Evolutionary conservation across 2,797 vertebrate species (phyloP).

Genomic region (Characodon lateralis): DNA sequence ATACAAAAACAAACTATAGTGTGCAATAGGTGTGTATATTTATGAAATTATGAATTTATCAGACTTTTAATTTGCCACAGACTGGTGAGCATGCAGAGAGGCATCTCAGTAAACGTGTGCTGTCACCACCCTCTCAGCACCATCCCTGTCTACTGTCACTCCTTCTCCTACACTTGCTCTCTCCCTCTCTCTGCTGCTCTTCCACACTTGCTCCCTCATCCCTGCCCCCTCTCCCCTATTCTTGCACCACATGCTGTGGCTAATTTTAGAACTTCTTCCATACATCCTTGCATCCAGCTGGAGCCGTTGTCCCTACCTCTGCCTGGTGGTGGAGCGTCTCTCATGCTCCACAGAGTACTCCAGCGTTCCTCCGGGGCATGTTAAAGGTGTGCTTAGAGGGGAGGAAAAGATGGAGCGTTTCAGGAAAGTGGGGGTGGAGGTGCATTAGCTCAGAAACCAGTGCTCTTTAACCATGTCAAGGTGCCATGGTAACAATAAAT

Average conservation of each 20-base stretch:
- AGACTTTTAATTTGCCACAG: conserved; percentile 78
- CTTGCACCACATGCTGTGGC: conserved; percentile 66
- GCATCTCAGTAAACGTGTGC: conserved; percentile 67
- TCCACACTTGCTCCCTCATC: conserved; percentile 19
- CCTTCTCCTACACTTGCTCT: conserved; percentile 38
- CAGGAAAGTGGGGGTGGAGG: conserved; percentile 22
- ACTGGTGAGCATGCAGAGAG: conserved; percentile 72
- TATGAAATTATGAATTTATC: conserved; percentile 67
- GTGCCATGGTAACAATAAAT: conserved; percentile 72
- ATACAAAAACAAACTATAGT: conserved; percentile 59
- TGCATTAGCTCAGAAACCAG: conserved; percentile 34
- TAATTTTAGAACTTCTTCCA: conserved; percentile 75
- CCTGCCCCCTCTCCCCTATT: conserved; percentile 31
- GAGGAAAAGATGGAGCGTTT: conserved; percentile 28
- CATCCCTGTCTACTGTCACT: conserved; percentile 47
- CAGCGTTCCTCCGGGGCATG: conserved; percentile 62
- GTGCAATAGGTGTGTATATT: conserved; percentile 52
- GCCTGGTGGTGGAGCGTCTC: conserved; percentile 58
- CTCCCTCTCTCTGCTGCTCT: conserved; percentile 22
- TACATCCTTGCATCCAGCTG: conserved; percentile 70
- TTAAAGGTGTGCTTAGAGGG: conserved; percentile 57
- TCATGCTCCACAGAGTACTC: conserved; percentile 60
- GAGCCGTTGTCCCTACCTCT: conserved; percentile 65
- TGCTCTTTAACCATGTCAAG: conserved; percentile 66
- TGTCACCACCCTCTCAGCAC: conserved; percentile 65